A percentile compares a stretch with the other conserved stretches of the same genome.
phyloP scores from a whole-genome alignment of 2,888 invertebrate genomes.

The Hermodice carunculata region DNA sequence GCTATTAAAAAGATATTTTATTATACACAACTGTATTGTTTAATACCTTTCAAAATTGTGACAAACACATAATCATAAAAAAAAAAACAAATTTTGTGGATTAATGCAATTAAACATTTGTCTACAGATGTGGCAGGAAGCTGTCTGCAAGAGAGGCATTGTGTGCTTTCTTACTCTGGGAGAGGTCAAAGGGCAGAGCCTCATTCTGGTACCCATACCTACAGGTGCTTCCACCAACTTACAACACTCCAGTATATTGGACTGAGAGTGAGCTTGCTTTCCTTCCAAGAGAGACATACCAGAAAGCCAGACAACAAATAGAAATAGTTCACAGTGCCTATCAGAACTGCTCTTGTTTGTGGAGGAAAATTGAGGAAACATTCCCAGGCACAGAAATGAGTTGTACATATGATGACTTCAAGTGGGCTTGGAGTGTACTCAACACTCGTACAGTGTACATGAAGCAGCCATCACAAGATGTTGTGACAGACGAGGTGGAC shows the following conservation, averaged over 20 bases:
- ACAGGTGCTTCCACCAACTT: slow-evolving; percentile 51
- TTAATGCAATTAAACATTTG: slow-evolving; percentile 5
- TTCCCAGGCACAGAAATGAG: no score
- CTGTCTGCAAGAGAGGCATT: slow-evolving; percentile 80
- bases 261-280: slow-evolving; percentile 43
- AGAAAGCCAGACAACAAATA: slow-evolving; percentile 29
- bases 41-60: no score
- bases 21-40: no score
- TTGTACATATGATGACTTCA: slow-evolving; percentile 76
- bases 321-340: slow-evolving; percentile 17
- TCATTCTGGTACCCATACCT: slow-evolving; percentile 65
- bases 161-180: slow-evolving; percentile 78
- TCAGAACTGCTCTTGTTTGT: no score
- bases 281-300: slow-evolving; percentile 43
- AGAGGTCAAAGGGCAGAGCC: slow-evolving; percentile 73
- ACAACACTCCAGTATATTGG: slow-evolving; percentile 70
- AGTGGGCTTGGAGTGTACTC: slow-evolving; percentile 87
- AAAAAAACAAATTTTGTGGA: no score
- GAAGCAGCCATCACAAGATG: slow-evolving; percentile 71
- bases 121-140: slow-evolving; percentile 43
- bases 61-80: no score
- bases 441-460: slow-evolving; percentile 88
- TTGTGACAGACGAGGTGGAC: slow-evolving; percentile 45
- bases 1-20: no score
- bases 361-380: no score